Conservation (phyloP, 2,888 invertebrate genomes). For the Melieria picta region DNA sequence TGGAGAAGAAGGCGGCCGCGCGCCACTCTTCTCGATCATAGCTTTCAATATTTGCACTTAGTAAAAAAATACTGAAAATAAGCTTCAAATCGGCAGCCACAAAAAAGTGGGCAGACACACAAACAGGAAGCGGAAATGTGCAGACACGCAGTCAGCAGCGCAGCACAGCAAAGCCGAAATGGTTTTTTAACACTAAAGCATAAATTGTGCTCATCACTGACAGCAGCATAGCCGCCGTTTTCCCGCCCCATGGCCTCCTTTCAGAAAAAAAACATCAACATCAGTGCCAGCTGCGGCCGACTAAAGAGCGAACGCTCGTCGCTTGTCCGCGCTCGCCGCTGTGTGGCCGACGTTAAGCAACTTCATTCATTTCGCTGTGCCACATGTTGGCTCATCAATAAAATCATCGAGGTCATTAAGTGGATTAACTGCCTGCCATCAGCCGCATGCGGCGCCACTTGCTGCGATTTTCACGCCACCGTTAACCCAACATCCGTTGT, state of each 20-base stretch:
- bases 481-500: too few relatives aligned
- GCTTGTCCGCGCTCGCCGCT: background rate
- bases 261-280: background rate
- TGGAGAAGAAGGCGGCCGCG: too few relatives aligned
- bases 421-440: constrained; percentile 43
- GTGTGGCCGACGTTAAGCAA: too few relatives aligned
- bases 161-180: constrained; percentile 42
- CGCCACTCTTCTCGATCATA: constrained; percentile 57
- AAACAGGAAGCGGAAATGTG: background rate
- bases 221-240: background rate
- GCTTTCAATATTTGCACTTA: constrained; percentile 58
- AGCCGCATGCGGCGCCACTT: constrained; percentile 20
- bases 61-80: constrained; percentile 45
- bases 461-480: background rate
- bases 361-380: constrained; percentile 30
- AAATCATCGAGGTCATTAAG: constrained; percentile 67
- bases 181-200: constrained; percentile 58
- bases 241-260: background rate
- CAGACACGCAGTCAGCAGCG: background rate
- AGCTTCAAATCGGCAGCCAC: constrained; percentile 13
- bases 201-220: constrained; percentile 52
- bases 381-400: constrained; percentile 62
- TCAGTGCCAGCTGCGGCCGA: background rate
- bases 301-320: background rate
- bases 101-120: constrained; percentile 15